phyloP scores from a whole-genome alignment of 2,113 vertebrate genomes.

The Dinomys branickii region DNA sequence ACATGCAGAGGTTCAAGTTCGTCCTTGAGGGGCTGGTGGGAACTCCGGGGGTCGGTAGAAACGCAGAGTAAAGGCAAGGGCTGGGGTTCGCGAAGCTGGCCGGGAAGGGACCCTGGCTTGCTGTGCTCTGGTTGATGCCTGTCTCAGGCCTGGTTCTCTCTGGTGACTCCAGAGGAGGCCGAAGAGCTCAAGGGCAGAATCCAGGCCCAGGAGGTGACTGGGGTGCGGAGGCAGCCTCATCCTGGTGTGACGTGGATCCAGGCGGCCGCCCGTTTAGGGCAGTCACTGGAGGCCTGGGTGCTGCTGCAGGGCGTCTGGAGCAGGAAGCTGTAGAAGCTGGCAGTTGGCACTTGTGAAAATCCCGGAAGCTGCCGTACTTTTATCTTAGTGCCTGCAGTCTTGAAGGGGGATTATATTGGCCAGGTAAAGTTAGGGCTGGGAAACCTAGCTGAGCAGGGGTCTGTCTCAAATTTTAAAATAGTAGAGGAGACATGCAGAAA shows the following conservation, averaged over 20 bases:
- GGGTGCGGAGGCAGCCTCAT: background rate
- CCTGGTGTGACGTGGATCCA: background rate
- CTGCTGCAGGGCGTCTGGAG: background rate
- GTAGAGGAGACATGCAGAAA: too few relatives aligned
- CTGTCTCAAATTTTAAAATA: background rate
- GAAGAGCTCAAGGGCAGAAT: too few relatives aligned
- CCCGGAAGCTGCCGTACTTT: background rate
- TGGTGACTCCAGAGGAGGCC: background rate
- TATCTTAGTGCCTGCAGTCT: background rate
- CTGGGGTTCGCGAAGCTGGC: background rate
- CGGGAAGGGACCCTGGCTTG: background rate
- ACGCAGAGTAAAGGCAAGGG: background rate
- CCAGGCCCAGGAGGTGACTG: too few relatives aligned
- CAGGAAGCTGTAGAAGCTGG: background rate
- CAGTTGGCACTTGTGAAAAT: background rate
- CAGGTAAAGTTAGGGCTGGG: background rate
- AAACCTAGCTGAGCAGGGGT: background rate
- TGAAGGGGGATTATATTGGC: background rate
- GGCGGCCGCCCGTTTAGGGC: background rate
- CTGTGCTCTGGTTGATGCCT: background rate
- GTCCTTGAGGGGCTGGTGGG: background rate
- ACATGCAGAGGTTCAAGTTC: background rate
- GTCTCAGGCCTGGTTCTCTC: background rate
- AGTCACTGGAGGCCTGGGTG: background rate
- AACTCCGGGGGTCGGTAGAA: background rate